Evolutionary conservation across 2,113 vertebrate species (phyloP).

Genomic region (Heptranchias perlo): DNA sequence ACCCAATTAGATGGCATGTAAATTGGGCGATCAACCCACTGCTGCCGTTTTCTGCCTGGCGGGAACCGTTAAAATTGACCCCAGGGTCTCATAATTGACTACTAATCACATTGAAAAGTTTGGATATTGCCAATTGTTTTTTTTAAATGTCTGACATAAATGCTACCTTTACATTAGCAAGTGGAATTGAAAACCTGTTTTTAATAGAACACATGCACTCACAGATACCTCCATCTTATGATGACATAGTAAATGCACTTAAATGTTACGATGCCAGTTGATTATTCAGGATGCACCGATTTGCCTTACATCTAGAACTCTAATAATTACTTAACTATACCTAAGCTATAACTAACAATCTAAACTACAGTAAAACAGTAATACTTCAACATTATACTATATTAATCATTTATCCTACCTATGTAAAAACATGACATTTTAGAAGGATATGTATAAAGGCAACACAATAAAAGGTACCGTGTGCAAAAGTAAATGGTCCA

Average conservation of each 20-base stretch:
- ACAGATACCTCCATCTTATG: background rate
- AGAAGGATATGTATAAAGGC: conserved; percentile 29
- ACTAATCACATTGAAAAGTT: background rate
- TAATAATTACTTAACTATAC: conserved; percentile 33
- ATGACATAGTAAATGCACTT: conserved; percentile 10
- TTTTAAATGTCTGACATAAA: background rate
- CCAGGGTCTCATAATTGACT: background rate
- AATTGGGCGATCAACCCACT: background rate
- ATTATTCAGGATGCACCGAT: conserved; percentile 30
- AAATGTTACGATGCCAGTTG: conserved; percentile 26
- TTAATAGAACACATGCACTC: conserved; percentile 28
- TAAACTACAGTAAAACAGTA: conserved; percentile 29
- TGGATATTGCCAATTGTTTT: background rate
- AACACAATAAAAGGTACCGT: conserved; percentile 24
- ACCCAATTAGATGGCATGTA: background rate
- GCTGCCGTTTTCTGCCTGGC: background rate
- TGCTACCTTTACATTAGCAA: background rate
- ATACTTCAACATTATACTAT: conserved; percentile 34
- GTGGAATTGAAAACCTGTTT: background rate
- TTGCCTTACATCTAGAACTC: background rate
- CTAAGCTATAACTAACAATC: conserved; percentile 31
- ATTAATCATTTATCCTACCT: background rate
- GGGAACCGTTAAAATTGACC: background rate
- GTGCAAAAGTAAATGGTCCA: conserved; percentile 32
- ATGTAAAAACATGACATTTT: conserved; percentile 24